Evolutionary conservation across 2,888 invertebrate species (phyloP).

Genomic region (Ophion slaviceki): DNA sequence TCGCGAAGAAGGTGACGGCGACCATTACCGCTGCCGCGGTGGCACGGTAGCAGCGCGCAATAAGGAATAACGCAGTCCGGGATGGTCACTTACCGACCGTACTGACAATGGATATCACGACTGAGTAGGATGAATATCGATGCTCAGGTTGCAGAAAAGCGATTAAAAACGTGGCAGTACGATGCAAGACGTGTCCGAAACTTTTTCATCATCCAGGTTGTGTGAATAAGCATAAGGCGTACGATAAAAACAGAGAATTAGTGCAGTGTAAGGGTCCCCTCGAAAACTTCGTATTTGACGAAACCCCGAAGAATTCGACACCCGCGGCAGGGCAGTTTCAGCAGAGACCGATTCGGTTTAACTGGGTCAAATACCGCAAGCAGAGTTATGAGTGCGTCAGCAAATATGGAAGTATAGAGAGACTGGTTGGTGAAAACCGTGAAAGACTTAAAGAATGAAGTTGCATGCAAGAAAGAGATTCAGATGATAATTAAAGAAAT

Average conservation of each 20-base stretch:
- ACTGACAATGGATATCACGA: no score
- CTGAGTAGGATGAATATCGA: no score
- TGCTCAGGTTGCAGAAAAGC: constrained; percentile 21
- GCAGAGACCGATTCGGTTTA: constrained; percentile 4
- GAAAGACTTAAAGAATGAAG: constrained; percentile 30
- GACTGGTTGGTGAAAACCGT: constrained; percentile 47
- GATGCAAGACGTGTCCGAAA: constrained; percentile 34
- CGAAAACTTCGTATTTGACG: constrained; percentile 11
- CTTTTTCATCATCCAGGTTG: constrained; percentile 49
- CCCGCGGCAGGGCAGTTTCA: neutral
- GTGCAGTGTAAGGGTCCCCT: constrained; percentile 27
- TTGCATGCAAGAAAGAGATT: constrained; percentile 32
- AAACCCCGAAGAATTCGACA: constrained; percentile 8
- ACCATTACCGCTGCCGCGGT: constrained; percentile 15
- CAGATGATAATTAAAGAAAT: constrained; percentile 38
- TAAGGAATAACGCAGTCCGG: constrained; percentile 5
- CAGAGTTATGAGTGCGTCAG: neutral
- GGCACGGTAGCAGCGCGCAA: neutral
- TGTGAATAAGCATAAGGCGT: constrained; percentile 22
- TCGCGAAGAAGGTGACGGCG: neutral
- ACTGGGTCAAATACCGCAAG: constrained; percentile 8
- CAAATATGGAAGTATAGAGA: constrained; percentile 13
- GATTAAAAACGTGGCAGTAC: neutral
- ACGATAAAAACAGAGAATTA: constrained; percentile 23
- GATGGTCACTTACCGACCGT: no score